phyloP scores from a whole-genome alignment of 2,888 invertebrate species.

The Mythimna albipuncta region DNA sequence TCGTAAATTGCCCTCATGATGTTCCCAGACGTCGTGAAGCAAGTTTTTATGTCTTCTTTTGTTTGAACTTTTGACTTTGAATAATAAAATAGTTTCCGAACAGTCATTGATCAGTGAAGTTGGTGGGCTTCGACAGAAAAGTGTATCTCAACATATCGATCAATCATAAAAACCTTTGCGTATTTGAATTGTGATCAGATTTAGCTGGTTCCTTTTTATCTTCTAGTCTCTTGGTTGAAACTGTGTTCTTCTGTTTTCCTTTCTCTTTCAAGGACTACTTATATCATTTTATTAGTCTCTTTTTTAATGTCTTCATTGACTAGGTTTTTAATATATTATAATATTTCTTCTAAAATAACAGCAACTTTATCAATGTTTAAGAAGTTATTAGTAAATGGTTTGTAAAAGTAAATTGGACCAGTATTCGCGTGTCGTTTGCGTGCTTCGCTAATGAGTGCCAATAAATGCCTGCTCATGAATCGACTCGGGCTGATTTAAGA shows the following conservation, averaged over 20 bases:
- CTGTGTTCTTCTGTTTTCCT: neutral
- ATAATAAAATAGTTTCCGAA: slow-evolving; percentile 52
- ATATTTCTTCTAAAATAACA: neutral
- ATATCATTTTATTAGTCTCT: neutral
- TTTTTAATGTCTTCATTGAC: neutral
- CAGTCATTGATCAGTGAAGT: slow-evolving; percentile 32
- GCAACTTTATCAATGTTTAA: slow-evolving; percentile 2
- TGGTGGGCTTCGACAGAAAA: slow-evolving; percentile 13
- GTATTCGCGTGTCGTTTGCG: slow-evolving; percentile 20
- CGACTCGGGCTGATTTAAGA: slow-evolving; percentile 17
- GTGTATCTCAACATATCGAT: slow-evolving; percentile 11
- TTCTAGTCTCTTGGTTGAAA: neutral
- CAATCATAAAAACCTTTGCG: neutral
- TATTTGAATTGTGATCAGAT: neutral
- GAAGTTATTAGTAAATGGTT: slow-evolving; percentile 24
- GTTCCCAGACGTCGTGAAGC: slow-evolving; percentile 35
- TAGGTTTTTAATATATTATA: too few species aligned
- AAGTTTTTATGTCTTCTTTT: slow-evolving; percentile 53
- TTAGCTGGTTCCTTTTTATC: neutral
- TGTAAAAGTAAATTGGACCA: slow-evolving; percentile 23
- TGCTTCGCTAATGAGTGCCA: slow-evolving; percentile 40
- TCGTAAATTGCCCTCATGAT: slow-evolving; percentile 44
- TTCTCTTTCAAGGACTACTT: neutral
- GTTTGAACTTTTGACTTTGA: slow-evolving; percentile 55
- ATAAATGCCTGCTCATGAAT: slow-evolving; percentile 44